These are phyloP conservation scores for Camptogramma bilineatum DNA, from an alignment of 2,888 invertebrate species.

Conservation along the genomic window DNA sequence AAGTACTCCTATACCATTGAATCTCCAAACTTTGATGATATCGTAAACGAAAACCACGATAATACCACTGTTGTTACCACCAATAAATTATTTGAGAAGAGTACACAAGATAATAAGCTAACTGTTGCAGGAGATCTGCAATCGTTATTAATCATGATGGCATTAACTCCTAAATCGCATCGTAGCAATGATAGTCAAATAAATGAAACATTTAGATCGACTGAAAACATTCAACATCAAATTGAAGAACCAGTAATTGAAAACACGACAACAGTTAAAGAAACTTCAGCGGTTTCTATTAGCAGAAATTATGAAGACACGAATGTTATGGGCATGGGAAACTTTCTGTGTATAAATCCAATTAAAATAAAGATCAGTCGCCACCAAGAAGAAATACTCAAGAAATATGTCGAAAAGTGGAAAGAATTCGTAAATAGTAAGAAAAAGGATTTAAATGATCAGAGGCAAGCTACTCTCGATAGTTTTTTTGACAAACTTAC, in stretches of 20 bases:
- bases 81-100: constrained; percentile 25
- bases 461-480: constrained; percentile 65
- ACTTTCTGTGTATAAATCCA: constrained; percentile 62
- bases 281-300: constrained; percentile 1
- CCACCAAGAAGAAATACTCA: constrained; percentile 55
- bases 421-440: constrained; percentile 58
- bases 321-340: constrained; percentile 36
- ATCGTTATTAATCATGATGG: constrained; percentile 71
- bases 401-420: constrained; percentile 72
- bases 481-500: constrained; percentile 73
- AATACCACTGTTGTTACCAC: constrained; percentile 23
- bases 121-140: constrained; percentile 59
- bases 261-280: not conserved
- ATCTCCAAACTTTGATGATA: constrained; percentile 24
- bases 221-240: constrained; percentile 35
- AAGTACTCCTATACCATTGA: constrained; percentile 36
- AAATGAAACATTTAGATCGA: constrained; percentile 24
- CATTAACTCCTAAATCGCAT: constrained; percentile 59
- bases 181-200: constrained; percentile 22
- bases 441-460: constrained; percentile 56
- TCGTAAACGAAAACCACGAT: constrained; percentile 29
- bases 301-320: constrained; percentile 38
- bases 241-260: constrained; percentile 15
- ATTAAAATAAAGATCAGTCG: constrained; percentile 56
- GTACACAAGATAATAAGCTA: constrained; percentile 16